Percentiles rank a stretch among this genome's conserved stretches.
Conservation (phyloP, 2,888 invertebrate species). For the Conchocele bisecta region DNA sequence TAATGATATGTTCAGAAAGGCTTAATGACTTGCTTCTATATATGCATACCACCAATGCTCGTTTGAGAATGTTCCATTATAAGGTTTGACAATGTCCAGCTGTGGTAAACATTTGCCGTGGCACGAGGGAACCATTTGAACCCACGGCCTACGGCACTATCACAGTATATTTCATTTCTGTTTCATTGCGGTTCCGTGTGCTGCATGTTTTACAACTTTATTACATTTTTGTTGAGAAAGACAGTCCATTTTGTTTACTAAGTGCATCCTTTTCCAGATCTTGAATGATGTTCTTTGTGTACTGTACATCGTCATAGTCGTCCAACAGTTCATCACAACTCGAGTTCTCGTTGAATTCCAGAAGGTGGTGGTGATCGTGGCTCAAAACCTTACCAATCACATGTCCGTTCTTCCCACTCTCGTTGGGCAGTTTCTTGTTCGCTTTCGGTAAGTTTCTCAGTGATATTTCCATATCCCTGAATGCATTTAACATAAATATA, state of each 20-base stretch:
- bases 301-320: constrained; percentile 14
- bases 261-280: neutral
- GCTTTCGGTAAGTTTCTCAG: constrained; percentile 58
- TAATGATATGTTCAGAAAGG: too few species aligned
- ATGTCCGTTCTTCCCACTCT: neutral
- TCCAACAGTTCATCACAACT: constrained; percentile 34
- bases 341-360: constrained; percentile 39
- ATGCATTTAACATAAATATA: constrained; percentile 94
- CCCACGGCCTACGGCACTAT: too few species aligned
- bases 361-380: constrained; percentile 17
- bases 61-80: too few species aligned
- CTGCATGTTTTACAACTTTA: too few species aligned
- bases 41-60: too few species aligned
- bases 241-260: neutral
- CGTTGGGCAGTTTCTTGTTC: constrained; percentile 24
- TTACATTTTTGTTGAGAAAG: too few species aligned
- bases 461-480: constrained; percentile 89
- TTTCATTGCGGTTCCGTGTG: too few species aligned
- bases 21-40: too few species aligned
- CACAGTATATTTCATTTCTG: too few species aligned
- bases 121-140: too few species aligned
- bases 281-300: neutral
- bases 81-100: too few species aligned
- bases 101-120: too few species aligned
- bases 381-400: neutral